Evolutionary conservation across 2,113 vertebrate species (phyloP), one percentile per base, ranked within the genome.

Genomic region (Melanerpes aurifrons): DNA sequence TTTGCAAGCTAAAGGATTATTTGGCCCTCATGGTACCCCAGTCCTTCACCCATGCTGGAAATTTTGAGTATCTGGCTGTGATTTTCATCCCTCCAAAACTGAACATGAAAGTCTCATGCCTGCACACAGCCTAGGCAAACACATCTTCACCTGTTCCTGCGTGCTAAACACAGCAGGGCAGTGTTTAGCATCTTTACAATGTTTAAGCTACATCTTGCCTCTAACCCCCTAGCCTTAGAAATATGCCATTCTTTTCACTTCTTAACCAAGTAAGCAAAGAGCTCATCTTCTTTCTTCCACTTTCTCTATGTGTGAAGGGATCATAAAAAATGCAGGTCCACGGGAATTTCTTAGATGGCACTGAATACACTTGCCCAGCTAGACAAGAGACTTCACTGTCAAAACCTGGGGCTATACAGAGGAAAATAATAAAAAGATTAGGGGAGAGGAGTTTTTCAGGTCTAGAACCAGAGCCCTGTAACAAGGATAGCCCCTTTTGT

Each of bases 381-480:
- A 93, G 62, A 85, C 63, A 31, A 92, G 86, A 70, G 40, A 77
- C 54, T 74, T 85, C 43, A 40, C 54, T 84, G 88, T 87, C 71
- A 86, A 94, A 95, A 96, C 58, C 73, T 76, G 59, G 50, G 62
- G 74, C 63, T 92, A 70, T 70, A 82, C 45, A 89, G 78, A 69
- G 81, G 50, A 89, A 94, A 92, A 95, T 62, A 83, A 86, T 66
- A 71, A 87, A 92, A 82, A 91, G 72, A 87, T 91, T 88, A 90
- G 25, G 48, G 11, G 59, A 76, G 37, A 88, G 75, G 43, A 18
- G 16, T 63, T 76, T 74, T 77, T 57, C 43, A 64, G 71, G 28
- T 93, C 89, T 86, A 94, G 95, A 96, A 91, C 67, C 83, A 74
- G 74, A 78, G 83, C 78, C 93, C 68, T 88, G 93, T 94, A 96